Conservation (phyloP, 92 coral and sea anemone genomes). For the Heteractis magnifica region DNA sequence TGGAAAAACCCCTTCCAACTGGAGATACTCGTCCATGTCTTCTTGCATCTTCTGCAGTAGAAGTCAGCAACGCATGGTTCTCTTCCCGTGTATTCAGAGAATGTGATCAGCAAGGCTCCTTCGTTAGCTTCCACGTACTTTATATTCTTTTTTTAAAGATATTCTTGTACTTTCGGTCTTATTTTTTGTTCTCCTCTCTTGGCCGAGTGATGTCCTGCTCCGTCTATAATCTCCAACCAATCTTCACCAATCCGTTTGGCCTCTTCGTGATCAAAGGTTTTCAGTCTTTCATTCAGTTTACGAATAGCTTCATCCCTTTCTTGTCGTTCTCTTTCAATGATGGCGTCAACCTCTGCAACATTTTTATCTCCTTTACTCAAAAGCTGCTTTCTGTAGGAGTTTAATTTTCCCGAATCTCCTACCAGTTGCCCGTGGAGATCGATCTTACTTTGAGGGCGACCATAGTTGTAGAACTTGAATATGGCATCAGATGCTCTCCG, state of each 20-base stretch:
- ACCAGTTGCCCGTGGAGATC: constrained; percentile 66
- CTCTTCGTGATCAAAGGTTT: constrained; percentile 14
- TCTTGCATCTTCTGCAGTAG: constrained; percentile 37
- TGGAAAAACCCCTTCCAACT: constrained; percentile 46
- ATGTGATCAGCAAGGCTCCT: constrained; percentile 60
- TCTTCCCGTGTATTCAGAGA: constrained; percentile 37
- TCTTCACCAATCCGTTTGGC: constrained; percentile 25
- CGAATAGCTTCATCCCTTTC: constrained; percentile 62
- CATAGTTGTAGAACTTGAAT: constrained; percentile 44
- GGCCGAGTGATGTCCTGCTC: constrained; percentile 67
- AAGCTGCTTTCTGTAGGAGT: constrained; percentile 13
- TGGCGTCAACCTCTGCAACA: constrained; percentile 15
- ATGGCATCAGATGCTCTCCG: constrained; percentile 40
- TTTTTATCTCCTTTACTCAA: background rate
- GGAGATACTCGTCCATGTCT: constrained; percentile 45
- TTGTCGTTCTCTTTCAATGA: constrained; percentile 26
- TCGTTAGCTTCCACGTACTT: constrained; percentile 34
- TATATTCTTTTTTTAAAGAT: constrained; percentile 19
- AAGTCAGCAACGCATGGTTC: constrained; percentile 58
- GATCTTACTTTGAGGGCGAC: constrained; percentile 45
- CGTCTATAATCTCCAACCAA: constrained; percentile 71
- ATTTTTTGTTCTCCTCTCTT: constrained; percentile 40
- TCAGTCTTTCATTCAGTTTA: constrained; percentile 31
- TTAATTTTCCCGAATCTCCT: constrained; percentile 31
- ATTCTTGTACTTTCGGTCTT: constrained; percentile 55